phyloP scores from a whole-genome alignment of 1,140 invertebrate genomes.

The Antheraea mylitta region DNA sequence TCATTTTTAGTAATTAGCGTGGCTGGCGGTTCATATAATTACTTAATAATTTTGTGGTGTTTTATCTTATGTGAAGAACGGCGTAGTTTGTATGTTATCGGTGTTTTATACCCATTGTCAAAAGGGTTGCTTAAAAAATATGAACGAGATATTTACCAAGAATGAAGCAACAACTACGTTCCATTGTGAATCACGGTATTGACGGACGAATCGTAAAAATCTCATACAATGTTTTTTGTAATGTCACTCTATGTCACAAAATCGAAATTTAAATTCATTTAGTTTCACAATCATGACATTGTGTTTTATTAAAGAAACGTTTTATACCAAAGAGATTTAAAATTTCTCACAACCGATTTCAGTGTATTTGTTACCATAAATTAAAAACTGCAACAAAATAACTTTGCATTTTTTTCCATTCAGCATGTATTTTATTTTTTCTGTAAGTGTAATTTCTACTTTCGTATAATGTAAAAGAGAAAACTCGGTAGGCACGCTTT shows the following conservation, averaged over 20 bases:
- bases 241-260: not conserved
- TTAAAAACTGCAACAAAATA: too few species aligned
- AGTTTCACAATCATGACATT: not conserved
- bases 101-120: not conserved
- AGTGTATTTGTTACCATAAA: too few species aligned
- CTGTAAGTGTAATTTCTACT: too few species aligned
- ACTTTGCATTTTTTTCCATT: too few species aligned
- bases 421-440: too few species aligned
- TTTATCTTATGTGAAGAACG: not conserved
- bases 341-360: not conserved
- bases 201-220: not conserved
- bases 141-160: not conserved
- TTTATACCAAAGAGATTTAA: too few species aligned
- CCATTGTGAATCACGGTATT: not conserved
- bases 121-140: not conserved
- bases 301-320: too few species aligned
- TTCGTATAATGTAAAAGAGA: too few species aligned
- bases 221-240: not conserved
- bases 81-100: not conserved
- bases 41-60: not conserved
- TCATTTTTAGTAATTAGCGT: too few species aligned
- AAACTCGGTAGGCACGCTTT: too few species aligned
- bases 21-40: not conserved
- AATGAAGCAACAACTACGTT: not conserved
- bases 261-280: not conserved